These are phyloP conservation scores for Protosalanx chinensis DNA, from an alignment of 2,797 vertebrate genomes.

Conservation along the genomic window DNA sequence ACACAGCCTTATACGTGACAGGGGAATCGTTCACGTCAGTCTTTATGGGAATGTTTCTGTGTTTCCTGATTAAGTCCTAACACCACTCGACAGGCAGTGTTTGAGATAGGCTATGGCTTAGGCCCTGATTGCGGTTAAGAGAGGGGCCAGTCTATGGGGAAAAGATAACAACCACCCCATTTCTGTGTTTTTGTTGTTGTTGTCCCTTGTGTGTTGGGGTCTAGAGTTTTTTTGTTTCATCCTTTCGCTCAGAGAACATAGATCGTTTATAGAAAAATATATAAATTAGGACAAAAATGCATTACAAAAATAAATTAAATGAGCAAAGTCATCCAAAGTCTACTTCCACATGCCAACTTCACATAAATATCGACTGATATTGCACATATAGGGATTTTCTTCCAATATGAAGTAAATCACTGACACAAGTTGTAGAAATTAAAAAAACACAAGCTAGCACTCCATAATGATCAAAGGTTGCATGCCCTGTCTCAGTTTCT, in stretches of 20 bases:
- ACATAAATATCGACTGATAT: conserved; percentile 60
- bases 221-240: conserved; percentile 4
- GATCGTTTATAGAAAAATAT: conserved; percentile 75
- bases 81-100: conserved; percentile 14
- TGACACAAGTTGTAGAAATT: conserved; percentile 47
- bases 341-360: conserved; percentile 60
- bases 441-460: conserved; percentile 36
- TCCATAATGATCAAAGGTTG: conserved; percentile 33
- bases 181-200: conserved; percentile 17
- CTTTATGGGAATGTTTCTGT: conserved; percentile 14
- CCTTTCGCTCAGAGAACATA: conserved; percentile 21
- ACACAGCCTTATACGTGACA: not conserved
- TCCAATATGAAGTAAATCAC: conserved; percentile 55
- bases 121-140: conserved; percentile 42
- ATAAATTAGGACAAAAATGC: conserved; percentile 65
- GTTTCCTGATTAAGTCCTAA: conserved; percentile 24
- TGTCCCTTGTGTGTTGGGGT: conserved; percentile 20
- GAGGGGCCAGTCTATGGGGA: conserved; percentile 28
- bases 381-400: conserved; percentile 67
- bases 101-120: conserved; percentile 67
- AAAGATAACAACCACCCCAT: conserved; percentile 33
- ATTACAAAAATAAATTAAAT: conserved; percentile 73
- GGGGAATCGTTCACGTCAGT: conserved; percentile 49
- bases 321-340: conserved; percentile 55
- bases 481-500: conserved; percentile 23